These are phyloP conservation scores for Hydroisotoma schaefferi DNA, from an alignment of 2,888 invertebrate species.

Conservation along the genomic window DNA sequence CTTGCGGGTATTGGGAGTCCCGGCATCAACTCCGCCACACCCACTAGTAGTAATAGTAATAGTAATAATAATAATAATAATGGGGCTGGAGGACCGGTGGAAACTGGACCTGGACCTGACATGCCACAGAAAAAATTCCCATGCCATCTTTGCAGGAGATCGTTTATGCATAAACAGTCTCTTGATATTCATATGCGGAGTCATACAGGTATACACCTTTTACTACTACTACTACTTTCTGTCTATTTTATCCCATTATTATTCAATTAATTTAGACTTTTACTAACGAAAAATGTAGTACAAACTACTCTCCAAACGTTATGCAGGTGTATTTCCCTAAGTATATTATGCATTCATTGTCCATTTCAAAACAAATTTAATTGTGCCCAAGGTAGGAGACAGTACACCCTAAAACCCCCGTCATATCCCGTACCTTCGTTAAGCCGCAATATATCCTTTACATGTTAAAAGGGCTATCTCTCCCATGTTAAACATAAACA, in stretches of 20 bases:
- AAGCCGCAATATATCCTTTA: no score
- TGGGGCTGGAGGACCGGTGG: conserved; percentile 2
- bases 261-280: no score
- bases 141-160: conserved; percentile 46
- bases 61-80: conserved; percentile 14
- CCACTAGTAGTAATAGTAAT: not conserved
- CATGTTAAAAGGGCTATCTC: no score
- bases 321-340: no score
- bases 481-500: no score
- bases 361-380: no score
- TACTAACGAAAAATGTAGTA: no score
- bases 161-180: conserved; percentile 46
- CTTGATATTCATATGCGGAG: conserved; percentile 47
- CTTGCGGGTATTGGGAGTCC: conserved; percentile 12
- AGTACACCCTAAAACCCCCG: no score
- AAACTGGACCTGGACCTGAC: conserved; percentile 5
- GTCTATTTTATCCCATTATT: conserved; percentile 1
- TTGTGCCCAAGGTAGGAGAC: no score
- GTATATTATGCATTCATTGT: no score
- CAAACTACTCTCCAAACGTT: no score
- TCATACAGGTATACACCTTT: conserved; percentile 39
- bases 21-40: not conserved
- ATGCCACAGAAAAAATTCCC: conserved; percentile 45
- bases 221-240: not conserved
- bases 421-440: no score